Base-by-base conservation (phyloP, 2,113 vertebrate genomes). In the Strigops habroptila region DNA sequence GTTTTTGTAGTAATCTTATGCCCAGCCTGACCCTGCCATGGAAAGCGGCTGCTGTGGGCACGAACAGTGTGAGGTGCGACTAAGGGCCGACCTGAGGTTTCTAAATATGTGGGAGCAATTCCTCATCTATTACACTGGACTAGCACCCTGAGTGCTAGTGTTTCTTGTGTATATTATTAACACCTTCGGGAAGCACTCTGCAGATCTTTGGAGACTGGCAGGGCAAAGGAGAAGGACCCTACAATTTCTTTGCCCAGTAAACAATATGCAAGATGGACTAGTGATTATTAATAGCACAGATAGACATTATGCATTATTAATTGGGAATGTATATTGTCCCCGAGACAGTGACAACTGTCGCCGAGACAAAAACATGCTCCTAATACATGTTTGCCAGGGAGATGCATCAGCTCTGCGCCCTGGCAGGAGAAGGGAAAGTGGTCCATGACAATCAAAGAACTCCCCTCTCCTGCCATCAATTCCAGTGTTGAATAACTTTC, bases 11-110 rank as follows among this genome's bases (percentile, higher is more conserved):
- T n/a, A 46, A 27, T 49, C 46, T 84, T 93, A 59, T 2, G 0
- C 16, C 18, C 52, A 68, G 23, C 4, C 37, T 3, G 37, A 15
- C 18, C 30, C 48, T 71, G 63, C 51, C 43, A 35, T 7, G 14
- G 43, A 64, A 48, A 51, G 43, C 0, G 0, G 39, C 37, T 73
- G 41, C 27, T 84, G 24, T 2, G 7, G 35, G 22, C 52, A 91
- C 52, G 24, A 85, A n/a, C 17, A 49, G 41, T 1, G 4, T 0
- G 3, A 91, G 39, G 39, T 64, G 7, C 1, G 3, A 41, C 53
- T 77, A 57, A 60, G 28, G 12, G 21, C 49, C 70, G 52, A 21
- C 22, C 12, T 53, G 24, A 76, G 37, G 69, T 76, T 52, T 57
- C n/a, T 22, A 25, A 53, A 39, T 24, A 51, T 12, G 24, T 62